phyloP scores from a whole-genome alignment of 2,797 vertebrate genomes.

The Lepus oiostolus region DNA sequence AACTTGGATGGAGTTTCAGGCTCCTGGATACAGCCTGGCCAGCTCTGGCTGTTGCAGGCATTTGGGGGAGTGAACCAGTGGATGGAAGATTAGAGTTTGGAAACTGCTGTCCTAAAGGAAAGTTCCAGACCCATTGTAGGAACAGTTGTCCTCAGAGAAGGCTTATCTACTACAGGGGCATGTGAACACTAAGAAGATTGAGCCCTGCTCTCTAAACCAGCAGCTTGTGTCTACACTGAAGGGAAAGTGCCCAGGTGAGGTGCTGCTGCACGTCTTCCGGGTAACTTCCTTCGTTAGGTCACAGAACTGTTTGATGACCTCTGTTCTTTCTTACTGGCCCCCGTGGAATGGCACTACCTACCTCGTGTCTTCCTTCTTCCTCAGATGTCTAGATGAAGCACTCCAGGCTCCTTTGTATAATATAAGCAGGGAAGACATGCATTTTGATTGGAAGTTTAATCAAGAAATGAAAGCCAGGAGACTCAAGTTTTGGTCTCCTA shows the following conservation, averaged over 20 bases:
- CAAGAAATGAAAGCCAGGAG: background rate
- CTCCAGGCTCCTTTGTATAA: too few species aligned
- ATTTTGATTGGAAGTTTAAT: background rate
- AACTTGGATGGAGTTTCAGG: too few species aligned
- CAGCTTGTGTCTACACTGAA: background rate
- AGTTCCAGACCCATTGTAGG: too few species aligned
- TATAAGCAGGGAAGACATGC: fast-evolving
- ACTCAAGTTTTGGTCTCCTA: background rate
- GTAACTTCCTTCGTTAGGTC: background rate
- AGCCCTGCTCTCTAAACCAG: background rate
- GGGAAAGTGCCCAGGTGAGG: background rate
- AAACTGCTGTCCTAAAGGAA: background rate
- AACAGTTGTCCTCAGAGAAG: background rate
- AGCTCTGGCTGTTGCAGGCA: too few species aligned
- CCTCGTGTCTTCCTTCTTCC: background rate
- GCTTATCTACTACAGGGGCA: background rate
- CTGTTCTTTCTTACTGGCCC: too few species aligned
- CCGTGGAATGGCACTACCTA: background rate
- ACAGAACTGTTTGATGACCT: too few species aligned
- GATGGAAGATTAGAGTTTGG: background rate
- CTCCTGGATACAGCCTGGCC: too few species aligned
- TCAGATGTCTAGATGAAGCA: background rate
- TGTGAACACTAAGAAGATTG: background rate
- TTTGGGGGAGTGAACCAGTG: too few species aligned
- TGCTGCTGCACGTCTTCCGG: fast-evolving